These are phyloP conservation scores for Lasioglossum baleicum DNA, from an alignment of 1,140 invertebrate genomes.

Conservation along the genomic window DNA sequence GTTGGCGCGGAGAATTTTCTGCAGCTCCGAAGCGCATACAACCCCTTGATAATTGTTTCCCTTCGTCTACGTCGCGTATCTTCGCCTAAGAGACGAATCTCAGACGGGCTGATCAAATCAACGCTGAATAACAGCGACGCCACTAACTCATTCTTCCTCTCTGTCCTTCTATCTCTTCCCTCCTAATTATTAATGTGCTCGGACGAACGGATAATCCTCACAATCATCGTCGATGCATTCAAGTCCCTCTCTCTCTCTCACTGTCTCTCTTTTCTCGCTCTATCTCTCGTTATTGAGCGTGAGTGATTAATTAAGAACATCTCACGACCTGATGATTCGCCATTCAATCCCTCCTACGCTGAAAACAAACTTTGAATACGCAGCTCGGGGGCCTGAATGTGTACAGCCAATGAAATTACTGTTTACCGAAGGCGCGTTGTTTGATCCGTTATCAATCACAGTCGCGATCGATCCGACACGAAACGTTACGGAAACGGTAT, in stretches of 20 bases:
- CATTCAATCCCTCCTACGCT: constrained; percentile 32
- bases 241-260: constrained; percentile 11
- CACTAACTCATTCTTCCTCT: constrained; percentile 36
- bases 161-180: constrained; percentile 22
- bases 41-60: constrained; percentile 57
- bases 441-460: constrained; percentile 1
- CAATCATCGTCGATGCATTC: constrained; percentile 68
- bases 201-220: constrained; percentile 67
- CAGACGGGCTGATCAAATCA: constrained; percentile 64
- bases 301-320: constrained; percentile 72
- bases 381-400: background rate
- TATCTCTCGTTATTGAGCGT: constrained; percentile 66
- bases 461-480: too few relatives aligned
- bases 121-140: constrained; percentile 63
- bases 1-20: too few relatives aligned
- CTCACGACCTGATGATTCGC: constrained; percentile 58
- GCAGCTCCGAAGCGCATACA: background rate
- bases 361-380: constrained; percentile 57
- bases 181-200: constrained; percentile 70
- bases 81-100: constrained; percentile 43
- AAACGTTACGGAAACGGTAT: too few relatives aligned
- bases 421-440: background rate
- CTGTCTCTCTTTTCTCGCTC: constrained; percentile 31
- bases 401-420: background rate
- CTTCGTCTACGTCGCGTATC: constrained; percentile 38